These are phyloP conservation scores for Rhyzopertha dominica DNA, from an alignment of 1,140 invertebrate species.

Conservation along the genomic window DNA sequence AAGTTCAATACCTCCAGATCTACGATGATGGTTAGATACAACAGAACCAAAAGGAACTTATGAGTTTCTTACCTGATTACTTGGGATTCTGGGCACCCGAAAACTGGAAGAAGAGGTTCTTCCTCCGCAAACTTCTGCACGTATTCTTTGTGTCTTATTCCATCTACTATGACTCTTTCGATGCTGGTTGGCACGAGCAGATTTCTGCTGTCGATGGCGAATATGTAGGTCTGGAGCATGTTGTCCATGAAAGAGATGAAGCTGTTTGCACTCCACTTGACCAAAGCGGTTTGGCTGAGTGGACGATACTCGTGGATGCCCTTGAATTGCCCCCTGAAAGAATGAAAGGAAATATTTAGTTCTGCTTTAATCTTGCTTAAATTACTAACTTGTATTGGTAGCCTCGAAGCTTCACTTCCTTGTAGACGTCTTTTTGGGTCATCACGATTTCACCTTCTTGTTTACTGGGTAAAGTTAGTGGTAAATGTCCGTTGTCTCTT, in stretches of 20 bases:
- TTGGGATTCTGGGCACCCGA: too few relatives aligned
- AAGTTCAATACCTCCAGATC: slow-evolving; percentile 80
- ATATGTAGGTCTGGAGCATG: slow-evolving; percentile 82
- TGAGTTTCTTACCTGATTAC: too few relatives aligned
- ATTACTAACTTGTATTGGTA: slow-evolving; percentile 73
- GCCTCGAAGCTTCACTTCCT: slow-evolving; percentile 83
- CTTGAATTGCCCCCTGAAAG: slow-evolving; percentile 60
- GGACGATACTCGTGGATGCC: slow-evolving; percentile 42
- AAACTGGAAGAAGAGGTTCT: too few relatives aligned
- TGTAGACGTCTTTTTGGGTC: slow-evolving; percentile 75
- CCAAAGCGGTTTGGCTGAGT: slow-evolving; percentile 47
- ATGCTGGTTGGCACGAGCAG: slow-evolving; percentile 84
- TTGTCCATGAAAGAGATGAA: slow-evolving; percentile 93
- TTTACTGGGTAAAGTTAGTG: too few relatives aligned
- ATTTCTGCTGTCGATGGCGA: slow-evolving; percentile 66
- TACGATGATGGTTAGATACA: too few relatives aligned
- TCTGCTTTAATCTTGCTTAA: slow-evolving; percentile 2
- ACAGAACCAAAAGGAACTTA: too few relatives aligned
- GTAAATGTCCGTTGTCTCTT: too few relatives aligned
- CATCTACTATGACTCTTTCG: slow-evolving; percentile 72
- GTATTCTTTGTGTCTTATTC: too few relatives aligned
- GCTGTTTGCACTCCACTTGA: slow-evolving; percentile 79
- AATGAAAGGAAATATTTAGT: too few relatives aligned
- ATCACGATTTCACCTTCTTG: neutral
- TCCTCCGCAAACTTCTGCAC: too few relatives aligned